phyloP scores from a whole-genome alignment of 2,888 invertebrate genomes.

The Antitype chi region DNA sequence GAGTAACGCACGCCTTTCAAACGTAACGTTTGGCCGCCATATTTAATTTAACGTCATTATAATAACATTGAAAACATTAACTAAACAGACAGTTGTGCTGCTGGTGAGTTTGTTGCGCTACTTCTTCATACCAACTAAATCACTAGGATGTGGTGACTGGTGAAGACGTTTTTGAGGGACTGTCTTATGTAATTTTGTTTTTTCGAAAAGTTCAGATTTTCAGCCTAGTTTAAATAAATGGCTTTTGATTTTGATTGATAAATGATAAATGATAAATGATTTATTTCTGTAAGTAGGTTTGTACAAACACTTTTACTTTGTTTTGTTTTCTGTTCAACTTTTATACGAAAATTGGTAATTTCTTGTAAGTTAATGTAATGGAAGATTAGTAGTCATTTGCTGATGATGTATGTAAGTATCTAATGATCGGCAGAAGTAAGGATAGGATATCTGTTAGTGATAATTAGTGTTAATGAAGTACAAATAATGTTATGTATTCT shows the following conservation, averaged over 20 bases:
- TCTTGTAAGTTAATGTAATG: neutral
- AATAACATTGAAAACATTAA: neutral
- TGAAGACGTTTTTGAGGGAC: neutral
- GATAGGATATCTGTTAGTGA: neutral
- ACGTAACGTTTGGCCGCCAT: conserved; percentile 40
- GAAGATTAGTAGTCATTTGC: neutral
- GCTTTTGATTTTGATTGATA: too few species aligned
- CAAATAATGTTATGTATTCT: conserved; percentile 4
- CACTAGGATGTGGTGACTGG: neutral
- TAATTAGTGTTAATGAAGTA: conserved; percentile 30
- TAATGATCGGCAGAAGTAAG: neutral
- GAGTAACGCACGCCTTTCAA: conserved; percentile 37
- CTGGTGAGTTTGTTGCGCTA: neutral
- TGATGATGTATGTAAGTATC: neutral
- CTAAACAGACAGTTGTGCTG: neutral
- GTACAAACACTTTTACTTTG: conserved; percentile 8
- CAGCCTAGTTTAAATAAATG: too few species aligned
- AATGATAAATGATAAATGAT: too few species aligned
- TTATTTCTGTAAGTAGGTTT: too few species aligned
- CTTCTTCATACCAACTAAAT: neutral
- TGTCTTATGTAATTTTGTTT: neutral
- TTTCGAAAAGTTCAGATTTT: neutral
- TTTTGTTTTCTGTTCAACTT: conserved; percentile 34
- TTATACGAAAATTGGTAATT: conserved; percentile 3
- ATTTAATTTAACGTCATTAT: conserved; percentile 48